Base-by-base conservation (phyloP, 2,113 vertebrate genomes). In the Lepus timidus region DNA sequence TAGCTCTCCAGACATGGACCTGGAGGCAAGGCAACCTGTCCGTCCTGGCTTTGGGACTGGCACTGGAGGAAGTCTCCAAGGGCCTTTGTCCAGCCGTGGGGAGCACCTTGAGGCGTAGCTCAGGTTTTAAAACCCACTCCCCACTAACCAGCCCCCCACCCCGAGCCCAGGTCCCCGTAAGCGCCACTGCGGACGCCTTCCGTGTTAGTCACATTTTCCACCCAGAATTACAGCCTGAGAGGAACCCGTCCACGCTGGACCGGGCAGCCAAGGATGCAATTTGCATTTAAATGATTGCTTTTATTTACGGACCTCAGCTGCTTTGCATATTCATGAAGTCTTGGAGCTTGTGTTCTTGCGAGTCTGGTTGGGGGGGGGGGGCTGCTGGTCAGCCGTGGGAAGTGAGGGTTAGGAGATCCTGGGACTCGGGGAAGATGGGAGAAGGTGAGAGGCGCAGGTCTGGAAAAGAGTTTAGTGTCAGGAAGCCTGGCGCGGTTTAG, bases 261-360 rank as follows among this genome's bases (percentile, higher is more conserved):
- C 0, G 67, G 67, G 83, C 84, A 51, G 90, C 88, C 88, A 67
- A 44, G 93, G 92, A 93, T 97, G 65, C 79, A 95, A 96, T 97
- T 96, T 97, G 96, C 96, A 97, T 97, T 88, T 96, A 96, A 97
- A 97, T 97, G 96, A 91, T 95, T 80, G 95, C 97, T 97, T 96
- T 96, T 97, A 97, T 97, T 97, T 97, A 97, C 88, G 25, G 94
- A 79, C 31, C 73, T 27, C 70, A 84, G 95, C 94, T 89, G 20
- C 73, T 96, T 87, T 97, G 96, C 95, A 96, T 95, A 96, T 95
- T 96, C 96, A 95, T 92, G 95, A 31, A 44, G 1, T 88, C 76
- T 0, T 0, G 4, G 79, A 73, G 82, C 64, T 85, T 52, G 83
- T 17, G 58, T 58, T 94, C 68, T n/a, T 61, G 67, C 55, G 61